Conservation (phyloP, 2,797 vertebrate species). For the Gobio occitaniae region DNA sequence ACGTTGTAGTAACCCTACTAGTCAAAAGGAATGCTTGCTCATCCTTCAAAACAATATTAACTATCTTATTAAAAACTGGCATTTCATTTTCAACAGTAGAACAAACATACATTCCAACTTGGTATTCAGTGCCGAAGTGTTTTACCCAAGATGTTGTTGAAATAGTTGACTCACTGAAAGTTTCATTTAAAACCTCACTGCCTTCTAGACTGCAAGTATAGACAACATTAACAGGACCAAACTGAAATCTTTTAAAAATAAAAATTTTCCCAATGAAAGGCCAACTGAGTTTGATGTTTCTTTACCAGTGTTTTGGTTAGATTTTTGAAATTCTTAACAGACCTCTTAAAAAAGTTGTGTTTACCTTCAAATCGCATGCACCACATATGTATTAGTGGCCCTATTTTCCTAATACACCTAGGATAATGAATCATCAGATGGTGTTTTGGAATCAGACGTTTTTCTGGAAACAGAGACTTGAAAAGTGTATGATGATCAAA, state of each 20-base stretch:
- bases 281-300: slow-evolving; percentile 50
- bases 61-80: slow-evolving; percentile 5
- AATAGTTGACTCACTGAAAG: slow-evolving; percentile 33
- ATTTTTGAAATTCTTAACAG: slow-evolving; percentile 56
- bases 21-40: slow-evolving; percentile 1
- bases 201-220: slow-evolving; percentile 31
- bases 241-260: slow-evolving; percentile 57
- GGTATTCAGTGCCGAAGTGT: slow-evolving; percentile 53
- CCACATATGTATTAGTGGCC: slow-evolving; percentile 58
- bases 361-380: slow-evolving; percentile 58
- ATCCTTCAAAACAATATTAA: slow-evolving; percentile 20
- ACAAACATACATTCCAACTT: slow-evolving; percentile 48
- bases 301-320: slow-evolving; percentile 51
- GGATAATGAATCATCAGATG: slow-evolving; percentile 48
- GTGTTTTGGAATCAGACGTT: background rate
- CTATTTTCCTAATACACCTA: slow-evolving; percentile 49
- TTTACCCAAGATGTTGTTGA: slow-evolving; percentile 49
- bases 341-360: slow-evolving; percentile 50
- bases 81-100: slow-evolving; percentile 38
- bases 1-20: slow-evolving; percentile 7
- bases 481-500: slow-evolving; percentile 22
- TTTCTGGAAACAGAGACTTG: background rate
- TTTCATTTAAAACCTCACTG: slow-evolving; percentile 33
- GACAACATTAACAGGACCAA: slow-evolving; percentile 41
- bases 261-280: slow-evolving; percentile 53